Evolutionary conservation across 2,888 invertebrate genomes (phyloP), one percentile per base, ranked within the genome.

Genomic region (Sturmia bella): DNA sequence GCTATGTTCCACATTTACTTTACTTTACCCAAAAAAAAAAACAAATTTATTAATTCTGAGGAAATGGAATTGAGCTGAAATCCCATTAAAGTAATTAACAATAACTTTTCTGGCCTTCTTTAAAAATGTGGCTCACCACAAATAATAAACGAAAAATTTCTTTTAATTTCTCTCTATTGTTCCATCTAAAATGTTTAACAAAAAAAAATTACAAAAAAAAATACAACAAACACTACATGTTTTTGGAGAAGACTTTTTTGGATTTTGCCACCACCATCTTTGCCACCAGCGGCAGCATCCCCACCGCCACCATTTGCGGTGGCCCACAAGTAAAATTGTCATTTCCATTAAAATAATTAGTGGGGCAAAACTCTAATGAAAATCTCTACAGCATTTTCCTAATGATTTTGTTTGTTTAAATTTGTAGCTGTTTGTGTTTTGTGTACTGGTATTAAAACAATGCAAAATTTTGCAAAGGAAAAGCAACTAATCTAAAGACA

Each of bases 331-430:
- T 59, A 37, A 66, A 59, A 27, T 75, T 68, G 57, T 59, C 57
- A 68, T 66, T 75, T 48, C 27, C 59, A 39, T 73, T 17, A 54
- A 54, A 43, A 72, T 52, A 75, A 75, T 68, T 73, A 74, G 68
- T 73, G 68, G 66, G 57, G 66, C 57, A 72, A 72, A 52, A 68
- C 69, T 74, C 68, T 48, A 68, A 79, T 79, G 52, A 61, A 73
- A 79, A 61, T 61, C 79, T 68, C 32, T 68, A 68, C 48, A 56
- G 27, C 61, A 68, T 63, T 80, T 80, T 80, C 64, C 64, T 70
- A 80, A 70, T 75, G 41, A 59, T 69, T 75, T 64, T 69, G 56
- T 63, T 45, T 39, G 50, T 43, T 59, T 41, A 27, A 6, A 27
- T 21, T 63, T 73, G 39, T 24, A n/a, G n/a, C n/a, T 59, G 57